A percentile compares a stretch with the other conserved stretches of the same genome.
Evolutionary conservation across 2,888 invertebrate genomes (phyloP).

Genomic region (Pristionchus exspectatus): DNA sequence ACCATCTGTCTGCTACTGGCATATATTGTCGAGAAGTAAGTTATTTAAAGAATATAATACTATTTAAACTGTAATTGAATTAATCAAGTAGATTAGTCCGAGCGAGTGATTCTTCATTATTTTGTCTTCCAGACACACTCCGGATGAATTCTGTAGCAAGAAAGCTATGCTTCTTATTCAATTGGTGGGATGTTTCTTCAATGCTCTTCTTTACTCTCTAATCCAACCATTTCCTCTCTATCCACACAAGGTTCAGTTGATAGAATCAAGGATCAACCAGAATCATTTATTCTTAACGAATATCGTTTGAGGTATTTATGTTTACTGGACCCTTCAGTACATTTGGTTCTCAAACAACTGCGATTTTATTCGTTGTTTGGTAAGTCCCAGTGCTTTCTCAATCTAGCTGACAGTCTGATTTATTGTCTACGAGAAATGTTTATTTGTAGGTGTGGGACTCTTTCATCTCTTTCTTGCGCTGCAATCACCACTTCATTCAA

Average conservation of each 20-base stretch:
- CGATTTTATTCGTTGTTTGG: too few species aligned
- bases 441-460: not conserved
- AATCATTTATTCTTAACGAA: too few species aligned
- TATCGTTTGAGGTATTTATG: too few species aligned
- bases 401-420: too few species aligned
- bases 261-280: too few species aligned
- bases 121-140: slow-evolving; percentile 6
- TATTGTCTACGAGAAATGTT: too few species aligned
- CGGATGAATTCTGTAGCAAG: not conserved
- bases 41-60: not conserved
- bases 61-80: too few species aligned
- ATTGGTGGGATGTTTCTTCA: not conserved
- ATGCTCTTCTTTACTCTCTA: not conserved
- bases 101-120: not conserved
- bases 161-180: not conserved
- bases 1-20: not conserved
- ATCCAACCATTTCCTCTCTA: slow-evolving; percentile 25
- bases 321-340: too few species aligned
- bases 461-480: not conserved
- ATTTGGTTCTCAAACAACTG: too few species aligned
- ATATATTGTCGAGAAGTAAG: not conserved
- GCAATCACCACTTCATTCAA: slow-evolving; percentile 22
- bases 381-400: too few species aligned
- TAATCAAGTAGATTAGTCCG: not conserved
- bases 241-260: not conserved